Conservation (phyloP, 2,888 invertebrate genomes). For the Exephanes ischioxanthus region DNA sequence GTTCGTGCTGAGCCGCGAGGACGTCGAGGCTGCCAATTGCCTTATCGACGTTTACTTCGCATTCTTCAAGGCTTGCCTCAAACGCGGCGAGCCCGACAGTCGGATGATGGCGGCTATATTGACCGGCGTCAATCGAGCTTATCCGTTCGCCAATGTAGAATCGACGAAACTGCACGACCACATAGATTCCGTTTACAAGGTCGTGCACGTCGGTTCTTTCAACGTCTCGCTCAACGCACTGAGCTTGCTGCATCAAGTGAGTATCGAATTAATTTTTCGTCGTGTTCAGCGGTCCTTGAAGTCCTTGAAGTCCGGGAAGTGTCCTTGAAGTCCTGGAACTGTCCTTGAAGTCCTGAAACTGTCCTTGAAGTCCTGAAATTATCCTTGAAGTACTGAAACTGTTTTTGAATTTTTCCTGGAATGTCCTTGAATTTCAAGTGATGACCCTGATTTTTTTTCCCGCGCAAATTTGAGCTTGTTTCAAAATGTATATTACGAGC, state of each 20-base stretch:
- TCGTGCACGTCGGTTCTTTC: conserved; percentile 93
- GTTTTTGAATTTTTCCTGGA: too few species aligned
- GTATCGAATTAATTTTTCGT: conserved; percentile 61
- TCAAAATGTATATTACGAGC: too few species aligned
- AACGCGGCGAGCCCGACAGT: conserved; percentile 93
- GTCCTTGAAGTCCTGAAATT: too few species aligned
- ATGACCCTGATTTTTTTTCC: too few species aligned
- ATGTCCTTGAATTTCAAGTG: too few species aligned
- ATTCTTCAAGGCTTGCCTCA: conserved; percentile 96
- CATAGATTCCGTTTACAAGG: conserved; percentile 91
- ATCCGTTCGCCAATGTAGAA: conserved; percentile 91
- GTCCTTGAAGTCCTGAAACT: too few species aligned
- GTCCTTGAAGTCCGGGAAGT: too few species aligned
- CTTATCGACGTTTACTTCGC: conserved; percentile 97
- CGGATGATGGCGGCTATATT: conserved; percentile 94
- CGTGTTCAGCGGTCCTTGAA: not conserved
- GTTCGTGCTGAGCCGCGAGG: conserved; percentile 91
- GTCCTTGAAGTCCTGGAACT: too few species aligned
- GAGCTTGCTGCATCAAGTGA: conserved; percentile 86
- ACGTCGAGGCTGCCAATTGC: conserved; percentile 91
- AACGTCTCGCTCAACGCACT: conserved; percentile 88
- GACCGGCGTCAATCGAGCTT: conserved; percentile 93
- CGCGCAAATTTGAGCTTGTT: too few species aligned
- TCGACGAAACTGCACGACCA: conserved; percentile 87
- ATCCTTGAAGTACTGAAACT: too few species aligned